These are phyloP conservation scores for Microcaecilia unicolor DNA, from an alignment of 2,797 vertebrate genomes.

Conservation along the genomic window DNA sequence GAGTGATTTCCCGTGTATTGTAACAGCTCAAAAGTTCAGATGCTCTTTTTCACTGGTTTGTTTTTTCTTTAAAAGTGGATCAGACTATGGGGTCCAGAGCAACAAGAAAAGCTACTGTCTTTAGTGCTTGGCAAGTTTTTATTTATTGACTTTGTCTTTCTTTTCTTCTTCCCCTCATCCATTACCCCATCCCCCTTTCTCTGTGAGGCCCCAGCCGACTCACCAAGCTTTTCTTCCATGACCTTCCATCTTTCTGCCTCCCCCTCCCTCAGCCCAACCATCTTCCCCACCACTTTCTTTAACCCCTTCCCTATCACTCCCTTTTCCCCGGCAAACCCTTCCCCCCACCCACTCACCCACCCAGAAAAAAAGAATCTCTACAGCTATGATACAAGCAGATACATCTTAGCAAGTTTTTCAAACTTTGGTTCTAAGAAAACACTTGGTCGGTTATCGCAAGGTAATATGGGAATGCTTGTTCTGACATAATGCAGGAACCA, in stretches of 20 bases:
- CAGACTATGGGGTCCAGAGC: conserved; percentile 47
- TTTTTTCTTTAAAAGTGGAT: conserved; percentile 25
- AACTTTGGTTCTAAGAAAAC: conserved; percentile 84
- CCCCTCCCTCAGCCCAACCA: too few relatives aligned
- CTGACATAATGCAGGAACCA: conserved; percentile 57
- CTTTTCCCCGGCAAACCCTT: conserved; percentile 21
- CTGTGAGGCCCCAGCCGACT: conserved; percentile 38
- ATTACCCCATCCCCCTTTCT: too few relatives aligned
- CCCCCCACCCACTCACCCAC: conserved; percentile 39
- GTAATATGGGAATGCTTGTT: conserved; percentile 76
- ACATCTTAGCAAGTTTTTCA: conserved; percentile 59
- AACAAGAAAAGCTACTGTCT: conserved; percentile 33
- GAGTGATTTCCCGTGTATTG: conserved; percentile 36
- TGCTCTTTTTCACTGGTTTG: conserved; percentile 24
- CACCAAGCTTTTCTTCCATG: conserved; percentile 41
- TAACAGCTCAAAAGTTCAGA: conserved; percentile 38
- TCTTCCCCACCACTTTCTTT: conserved; percentile 14
- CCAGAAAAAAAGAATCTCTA: conserved; percentile 41
- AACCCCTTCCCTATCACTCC: conserved; percentile 8
- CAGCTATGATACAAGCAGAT: conserved; percentile 71
- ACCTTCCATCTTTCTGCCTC: conserved; percentile 31
- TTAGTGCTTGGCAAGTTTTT: conserved; percentile 12
- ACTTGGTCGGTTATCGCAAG: conserved; percentile 71
- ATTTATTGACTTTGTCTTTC: conserved; percentile 19
- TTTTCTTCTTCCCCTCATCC: too few relatives aligned